A percentile compares a stretch with the other conserved stretches of the same genome.
Evolutionary conservation across 2,888 invertebrate species (phyloP).

Genomic region (Drosophila macrospina): DNA sequence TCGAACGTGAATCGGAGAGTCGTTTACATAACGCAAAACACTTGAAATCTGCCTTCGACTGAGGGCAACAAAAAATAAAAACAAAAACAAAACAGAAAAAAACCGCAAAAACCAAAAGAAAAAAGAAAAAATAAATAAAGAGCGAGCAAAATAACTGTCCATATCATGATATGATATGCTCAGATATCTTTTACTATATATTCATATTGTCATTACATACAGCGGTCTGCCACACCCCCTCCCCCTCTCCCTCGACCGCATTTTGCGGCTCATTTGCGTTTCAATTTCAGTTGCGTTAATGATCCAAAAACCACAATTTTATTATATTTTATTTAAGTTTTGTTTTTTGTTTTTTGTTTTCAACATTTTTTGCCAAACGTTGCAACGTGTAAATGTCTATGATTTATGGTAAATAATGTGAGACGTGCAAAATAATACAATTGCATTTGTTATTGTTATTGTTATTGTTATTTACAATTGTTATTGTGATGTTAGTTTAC

Average conservation of each 20-base stretch:
- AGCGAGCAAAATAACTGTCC: conserved; percentile 21
- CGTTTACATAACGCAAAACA: conserved; percentile 70
- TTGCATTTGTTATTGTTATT: conserved; percentile 28
- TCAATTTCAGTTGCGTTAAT: conserved; percentile 61
- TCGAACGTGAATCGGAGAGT: conserved; percentile 65
- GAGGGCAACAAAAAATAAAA: conserved; percentile 41
- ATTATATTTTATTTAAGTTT: background rate
- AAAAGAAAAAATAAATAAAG: too few species aligned
- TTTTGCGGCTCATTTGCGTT: conserved; percentile 32
- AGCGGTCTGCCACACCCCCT: conserved; percentile 27
- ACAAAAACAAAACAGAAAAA: background rate
- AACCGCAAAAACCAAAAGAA: conserved; percentile 56
- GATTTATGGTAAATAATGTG: conserved; percentile 56
- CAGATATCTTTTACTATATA: conserved; percentile 44
- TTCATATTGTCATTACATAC: conserved; percentile 51
- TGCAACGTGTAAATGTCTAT: conserved; percentile 64
- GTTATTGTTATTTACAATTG: background rate
- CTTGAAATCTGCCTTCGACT: conserved; percentile 61
- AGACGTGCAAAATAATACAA: conserved; percentile 63
- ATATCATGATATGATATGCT: conserved; percentile 7
- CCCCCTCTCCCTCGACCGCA: too few species aligned
- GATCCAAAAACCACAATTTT: conserved; percentile 64
- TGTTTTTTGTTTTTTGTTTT: conserved; percentile 1
- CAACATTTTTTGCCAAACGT: conserved; percentile 38
- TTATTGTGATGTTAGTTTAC: conserved; percentile 85